Conservation (phyloP, 1,140 invertebrate genomes). For the Globodera ellingtonae region DNA sequence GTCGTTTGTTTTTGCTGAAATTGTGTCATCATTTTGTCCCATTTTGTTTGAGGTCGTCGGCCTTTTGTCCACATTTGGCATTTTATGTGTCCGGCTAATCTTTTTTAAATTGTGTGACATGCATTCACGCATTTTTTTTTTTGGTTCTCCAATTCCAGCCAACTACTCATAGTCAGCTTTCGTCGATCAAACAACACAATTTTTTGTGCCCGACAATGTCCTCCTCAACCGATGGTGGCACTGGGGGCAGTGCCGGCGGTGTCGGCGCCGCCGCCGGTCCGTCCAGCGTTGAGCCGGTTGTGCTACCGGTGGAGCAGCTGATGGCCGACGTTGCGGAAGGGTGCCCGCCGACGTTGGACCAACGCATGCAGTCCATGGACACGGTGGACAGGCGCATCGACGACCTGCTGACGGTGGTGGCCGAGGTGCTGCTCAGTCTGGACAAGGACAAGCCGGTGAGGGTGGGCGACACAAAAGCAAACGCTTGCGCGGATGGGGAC, state of each 20-base stretch:
- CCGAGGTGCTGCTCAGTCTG: slow-evolving; percentile 44
- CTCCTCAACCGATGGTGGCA: slow-evolving; percentile 4
- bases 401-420: slow-evolving; percentile 33
- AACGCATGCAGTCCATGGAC: slow-evolving; percentile 29
- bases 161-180: too few species aligned
- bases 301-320: slow-evolving; percentile 6
- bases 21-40: too few species aligned
- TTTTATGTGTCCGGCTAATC: too few species aligned
- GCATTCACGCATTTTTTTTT: too few species aligned
- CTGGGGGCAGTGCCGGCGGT: not conserved
- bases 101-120: too few species aligned
- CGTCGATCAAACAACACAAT: too few species aligned
- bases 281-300: not conserved
- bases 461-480: not conserved
- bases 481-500: too few species aligned
- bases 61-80: too few species aligned
- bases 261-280: too few species aligned
- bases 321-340: slow-evolving; percentile 30
- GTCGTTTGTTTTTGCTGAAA: too few species aligned
- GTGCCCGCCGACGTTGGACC: not conserved
- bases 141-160: too few species aligned
- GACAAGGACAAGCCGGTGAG: slow-evolving; percentile 46
- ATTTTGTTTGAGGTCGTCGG: too few species aligned
- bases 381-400: slow-evolving; percentile 42
- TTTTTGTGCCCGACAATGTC: not conserved